phyloP scores from a whole-genome alignment of 2,888 invertebrate genomes.

The Taphrorychus bicolor region DNA sequence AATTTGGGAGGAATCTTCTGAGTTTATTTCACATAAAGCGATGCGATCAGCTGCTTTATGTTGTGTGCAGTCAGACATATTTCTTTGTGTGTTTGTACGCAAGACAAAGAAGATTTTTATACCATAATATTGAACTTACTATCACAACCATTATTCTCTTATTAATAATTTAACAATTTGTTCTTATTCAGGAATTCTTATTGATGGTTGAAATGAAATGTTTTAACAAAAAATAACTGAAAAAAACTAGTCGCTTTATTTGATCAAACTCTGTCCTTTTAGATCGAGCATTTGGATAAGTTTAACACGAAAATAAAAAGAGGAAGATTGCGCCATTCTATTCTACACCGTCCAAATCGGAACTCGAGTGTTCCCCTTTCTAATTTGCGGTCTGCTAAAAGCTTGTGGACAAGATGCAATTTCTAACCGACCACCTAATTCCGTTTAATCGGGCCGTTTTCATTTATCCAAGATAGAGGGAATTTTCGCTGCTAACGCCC shows the following conservation, averaged over 20 bases:
- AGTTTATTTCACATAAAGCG: not conserved
- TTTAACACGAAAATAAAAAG: not conserved
- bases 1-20: not conserved
- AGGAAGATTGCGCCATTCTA: not conserved
- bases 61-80: not conserved
- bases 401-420: slow-evolving; percentile 22
- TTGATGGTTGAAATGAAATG: too few relatives aligned
- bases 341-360: not conserved
- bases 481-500: not conserved
- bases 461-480: slow-evolving; percentile 7
- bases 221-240: too few relatives aligned
- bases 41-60: not conserved
- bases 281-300: not conserved
- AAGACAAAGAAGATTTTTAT: too few relatives aligned
- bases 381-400: slow-evolving; percentile 14
- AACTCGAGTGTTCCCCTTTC: slow-evolving; percentile 9
- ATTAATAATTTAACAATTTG: too few relatives aligned
- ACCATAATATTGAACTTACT: too few relatives aligned
- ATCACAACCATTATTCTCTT: too few relatives aligned
- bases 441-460: slow-evolving; percentile 7
- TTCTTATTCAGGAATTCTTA: too few relatives aligned
- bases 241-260: not conserved
- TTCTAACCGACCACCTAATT: slow-evolving; percentile 9
- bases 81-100: too few relatives aligned
- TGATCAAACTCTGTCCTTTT: not conserved